Conservation (phyloP, 2,888 invertebrate genomes). For the Chrysolina americana region DNA sequence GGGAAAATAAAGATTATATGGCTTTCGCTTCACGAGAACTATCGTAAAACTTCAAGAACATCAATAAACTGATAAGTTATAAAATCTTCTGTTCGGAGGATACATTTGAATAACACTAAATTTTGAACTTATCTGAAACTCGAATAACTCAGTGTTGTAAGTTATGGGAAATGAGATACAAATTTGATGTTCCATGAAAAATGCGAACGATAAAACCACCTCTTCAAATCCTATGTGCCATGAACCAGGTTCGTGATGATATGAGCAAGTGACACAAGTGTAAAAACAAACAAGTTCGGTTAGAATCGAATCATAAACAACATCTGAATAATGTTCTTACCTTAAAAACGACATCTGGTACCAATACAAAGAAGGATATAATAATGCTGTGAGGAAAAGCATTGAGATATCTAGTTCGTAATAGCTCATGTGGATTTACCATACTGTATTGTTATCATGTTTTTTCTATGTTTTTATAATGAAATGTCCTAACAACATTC, state of each 20-base stretch:
- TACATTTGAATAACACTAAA: constrained; percentile 6
- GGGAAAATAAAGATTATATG: constrained; percentile 15
- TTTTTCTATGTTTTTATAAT: too few species aligned
- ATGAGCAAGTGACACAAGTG: too few species aligned
- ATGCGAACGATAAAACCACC: neutral
- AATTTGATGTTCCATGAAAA: neutral
- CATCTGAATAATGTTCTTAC: too few species aligned
- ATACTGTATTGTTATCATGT: too few species aligned
- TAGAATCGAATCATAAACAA: too few species aligned
- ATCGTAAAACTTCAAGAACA: constrained; percentile 14
- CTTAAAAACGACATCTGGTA: too few species aligned
- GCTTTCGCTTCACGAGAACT: neutral
- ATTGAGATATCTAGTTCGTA: too few species aligned
- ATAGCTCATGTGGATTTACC: too few species aligned
- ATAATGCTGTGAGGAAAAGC: too few species aligned
- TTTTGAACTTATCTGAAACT: neutral
- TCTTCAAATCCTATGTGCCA: neutral
- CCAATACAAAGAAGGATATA: too few species aligned
- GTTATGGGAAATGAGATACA: neutral
- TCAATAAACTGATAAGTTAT: constrained; percentile 11
- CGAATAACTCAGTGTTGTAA: neutral
- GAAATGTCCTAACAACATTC: too few species aligned
- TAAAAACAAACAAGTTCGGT: neutral
- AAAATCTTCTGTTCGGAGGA: constrained; percentile 5
- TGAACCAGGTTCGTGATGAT: neutral